Conservation (phyloP, 35 echinoderm and acorn worm species). For the Patiria miniata region DNA sequence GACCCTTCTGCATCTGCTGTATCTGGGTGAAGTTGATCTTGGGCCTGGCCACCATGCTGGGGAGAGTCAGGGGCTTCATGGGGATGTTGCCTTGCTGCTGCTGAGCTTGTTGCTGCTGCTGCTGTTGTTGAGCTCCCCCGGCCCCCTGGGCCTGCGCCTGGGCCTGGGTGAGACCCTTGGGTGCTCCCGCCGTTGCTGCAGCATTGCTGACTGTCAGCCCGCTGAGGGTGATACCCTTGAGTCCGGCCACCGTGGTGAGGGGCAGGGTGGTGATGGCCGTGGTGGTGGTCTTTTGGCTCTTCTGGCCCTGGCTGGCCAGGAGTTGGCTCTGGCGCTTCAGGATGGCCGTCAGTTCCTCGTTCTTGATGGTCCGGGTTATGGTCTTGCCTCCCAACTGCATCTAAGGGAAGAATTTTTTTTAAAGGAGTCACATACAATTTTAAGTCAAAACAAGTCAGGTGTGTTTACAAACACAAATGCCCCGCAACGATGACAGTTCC, state of each 20-base stretch:
- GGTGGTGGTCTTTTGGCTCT: constrained; percentile 3
- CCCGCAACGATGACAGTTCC: too few relatives aligned
- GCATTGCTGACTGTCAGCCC: constrained; percentile 34
- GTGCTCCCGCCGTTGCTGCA: background rate
- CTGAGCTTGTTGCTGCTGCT: too few relatives aligned
- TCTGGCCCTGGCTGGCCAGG: background rate
- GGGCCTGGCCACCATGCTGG: constrained; percentile 32
- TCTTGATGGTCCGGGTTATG: constrained; percentile 20
- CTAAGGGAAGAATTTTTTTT: too few relatives aligned
- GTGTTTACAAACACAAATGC: too few relatives aligned
- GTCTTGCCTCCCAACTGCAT: constrained; percentile 37
- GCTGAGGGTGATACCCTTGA: constrained; percentile 63
- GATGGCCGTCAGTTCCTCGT: constrained; percentile 59
- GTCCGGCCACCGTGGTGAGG: constrained; percentile 26
- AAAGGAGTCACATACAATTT: too few relatives aligned
- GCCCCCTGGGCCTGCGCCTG: constrained; percentile 54
- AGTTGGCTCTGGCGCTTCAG: constrained; percentile 60
- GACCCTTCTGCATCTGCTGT: too few relatives aligned
- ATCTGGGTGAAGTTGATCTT: constrained; percentile 89
- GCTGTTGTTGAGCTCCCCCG: too few relatives aligned
- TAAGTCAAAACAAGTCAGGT: too few relatives aligned
- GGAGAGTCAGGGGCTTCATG: constrained; percentile 83
- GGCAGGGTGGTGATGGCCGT: constrained; percentile 49
- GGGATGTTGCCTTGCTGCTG: background rate
- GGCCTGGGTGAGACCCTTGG: background rate